Conservation (phyloP, 2,888 invertebrate genomes). For the Nemotelus nigrinus region DNA sequence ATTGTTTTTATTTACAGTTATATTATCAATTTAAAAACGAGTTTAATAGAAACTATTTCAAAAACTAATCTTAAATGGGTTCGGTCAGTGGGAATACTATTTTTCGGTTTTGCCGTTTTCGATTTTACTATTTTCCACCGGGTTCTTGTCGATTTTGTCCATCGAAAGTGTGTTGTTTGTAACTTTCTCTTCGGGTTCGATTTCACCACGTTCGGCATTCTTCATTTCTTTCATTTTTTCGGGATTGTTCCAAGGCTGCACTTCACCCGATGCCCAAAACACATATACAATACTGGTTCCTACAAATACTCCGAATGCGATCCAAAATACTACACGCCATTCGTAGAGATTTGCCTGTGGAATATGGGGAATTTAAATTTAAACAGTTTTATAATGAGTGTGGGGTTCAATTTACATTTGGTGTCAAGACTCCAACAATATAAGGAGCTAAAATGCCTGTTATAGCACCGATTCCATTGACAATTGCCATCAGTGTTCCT, state of each 20-base stretch:
- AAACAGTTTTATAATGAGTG: conserved; percentile 19
- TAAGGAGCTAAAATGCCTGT: conserved; percentile 77
- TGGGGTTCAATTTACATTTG: conserved; percentile 67
- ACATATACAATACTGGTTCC: conserved; percentile 75
- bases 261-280: conserved; percentile 77
- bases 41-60: too few relatives aligned
- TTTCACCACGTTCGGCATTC: conserved; percentile 45
- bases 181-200: conserved; percentile 35
- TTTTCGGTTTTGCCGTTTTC: too few relatives aligned
- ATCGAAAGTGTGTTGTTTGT: background rate
- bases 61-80: too few relatives aligned
- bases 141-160: conserved; percentile 12
- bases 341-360: conserved; percentile 71
- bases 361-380: conserved; percentile 17
- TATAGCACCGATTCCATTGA: conserved; percentile 77
- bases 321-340: conserved; percentile 85
- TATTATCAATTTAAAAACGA: conserved; percentile 19
- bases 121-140: too few relatives aligned
- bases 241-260: conserved; percentile 78
- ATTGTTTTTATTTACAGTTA: conserved; percentile 15
- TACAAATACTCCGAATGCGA: conserved; percentile 75
- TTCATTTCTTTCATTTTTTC: conserved; percentile 17
- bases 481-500: conserved; percentile 75
- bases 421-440: conserved; percentile 73
- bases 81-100: too few relatives aligned